Evolutionary conservation across 2,797 vertebrate species (phyloP), one percentile per base, ranked within the genome.

Genomic region (Podarcis siculus): DNA sequence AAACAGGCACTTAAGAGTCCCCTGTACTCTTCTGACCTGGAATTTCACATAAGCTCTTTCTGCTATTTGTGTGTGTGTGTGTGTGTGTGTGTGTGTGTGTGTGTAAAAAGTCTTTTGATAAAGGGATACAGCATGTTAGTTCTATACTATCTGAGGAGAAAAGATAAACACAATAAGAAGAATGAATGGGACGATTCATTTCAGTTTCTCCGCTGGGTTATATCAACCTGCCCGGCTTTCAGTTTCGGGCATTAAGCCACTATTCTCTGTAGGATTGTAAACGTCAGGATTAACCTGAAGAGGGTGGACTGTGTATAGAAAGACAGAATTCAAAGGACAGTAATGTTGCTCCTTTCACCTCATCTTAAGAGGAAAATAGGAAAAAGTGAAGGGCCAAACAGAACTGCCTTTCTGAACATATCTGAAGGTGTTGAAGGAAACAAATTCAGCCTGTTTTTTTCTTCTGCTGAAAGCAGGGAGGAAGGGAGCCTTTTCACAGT

Each of bases 21-120:
- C 78, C 67, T 32, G 73, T 25, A 78, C n/a, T 30, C 6, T 0
- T 21, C 75, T n/a, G 89, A 45, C 64, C 79, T 71, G 0, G 0
- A 87, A 84, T 10, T 42, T 64, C 77, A 66, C 0, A 0, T 72
- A 92, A 90, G 37, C 35, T 76, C 5, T 7, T 84, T 0, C 0
- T n/a, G 5, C 69, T 72, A 49, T 75, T 85, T 8, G 66, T 7
- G 13, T 27, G 8, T 15, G 61, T 17, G 55, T 12, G 15, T 55
- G 23, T 71, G 32, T 42, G 42, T 42, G 42, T 79, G 85, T 45
- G 6, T 82, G 0, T 8, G 66, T 71, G 55, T 3, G 25, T 83
- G 84, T 91, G 5, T 86, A 90, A 81, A 82, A 91, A 93, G 88
- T 42, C 73, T 79, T 83, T 69, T 85, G 83, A 32, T 84, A 86